Evolutionary conservation across 2,113 vertebrate genomes (phyloP).

Genomic region (Motacilla tschutschensis): DNA sequence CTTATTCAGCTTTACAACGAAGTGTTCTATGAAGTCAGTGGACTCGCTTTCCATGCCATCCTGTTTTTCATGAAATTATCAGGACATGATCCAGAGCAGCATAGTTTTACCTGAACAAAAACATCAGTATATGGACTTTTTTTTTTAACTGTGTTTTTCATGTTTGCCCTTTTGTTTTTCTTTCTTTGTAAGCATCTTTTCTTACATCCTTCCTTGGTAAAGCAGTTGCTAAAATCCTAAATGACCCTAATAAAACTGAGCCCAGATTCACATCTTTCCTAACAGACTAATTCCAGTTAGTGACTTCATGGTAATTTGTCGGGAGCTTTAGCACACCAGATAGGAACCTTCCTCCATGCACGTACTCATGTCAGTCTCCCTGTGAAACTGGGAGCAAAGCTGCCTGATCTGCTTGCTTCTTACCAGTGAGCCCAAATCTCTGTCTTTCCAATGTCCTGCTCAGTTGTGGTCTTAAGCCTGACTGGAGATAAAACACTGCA

Average conservation of each 20-base stretch:
- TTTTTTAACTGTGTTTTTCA: background rate
- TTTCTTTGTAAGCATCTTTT: conserved; percentile 3
- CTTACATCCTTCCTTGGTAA: background rate
- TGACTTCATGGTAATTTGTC: background rate
- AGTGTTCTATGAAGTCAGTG: background rate
- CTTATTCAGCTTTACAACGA: conserved; percentile 15
- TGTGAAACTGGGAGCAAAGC: background rate
- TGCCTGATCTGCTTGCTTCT: background rate
- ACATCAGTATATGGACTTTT: background rate
- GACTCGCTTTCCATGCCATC: background rate
- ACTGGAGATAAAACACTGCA: background rate
- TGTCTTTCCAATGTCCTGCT: background rate
- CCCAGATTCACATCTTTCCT: background rate
- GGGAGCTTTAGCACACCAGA: background rate
- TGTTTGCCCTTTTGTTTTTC: background rate
- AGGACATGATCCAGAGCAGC: background rate
- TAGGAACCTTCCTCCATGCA: background rate
- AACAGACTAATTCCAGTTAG: background rate
- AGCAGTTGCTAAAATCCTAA: background rate
- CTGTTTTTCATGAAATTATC: background rate
- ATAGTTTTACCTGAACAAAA: background rate
- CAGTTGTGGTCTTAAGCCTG: rapidly evolving
- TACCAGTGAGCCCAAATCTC: background rate
- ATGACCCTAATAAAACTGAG: background rate
- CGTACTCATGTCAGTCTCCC: rapidly evolving